Percentiles rank a stretch among this genome's conserved stretches.
Conservation (phyloP, 2,113 vertebrate genomes). For the Halcyon malimbica region DNA sequence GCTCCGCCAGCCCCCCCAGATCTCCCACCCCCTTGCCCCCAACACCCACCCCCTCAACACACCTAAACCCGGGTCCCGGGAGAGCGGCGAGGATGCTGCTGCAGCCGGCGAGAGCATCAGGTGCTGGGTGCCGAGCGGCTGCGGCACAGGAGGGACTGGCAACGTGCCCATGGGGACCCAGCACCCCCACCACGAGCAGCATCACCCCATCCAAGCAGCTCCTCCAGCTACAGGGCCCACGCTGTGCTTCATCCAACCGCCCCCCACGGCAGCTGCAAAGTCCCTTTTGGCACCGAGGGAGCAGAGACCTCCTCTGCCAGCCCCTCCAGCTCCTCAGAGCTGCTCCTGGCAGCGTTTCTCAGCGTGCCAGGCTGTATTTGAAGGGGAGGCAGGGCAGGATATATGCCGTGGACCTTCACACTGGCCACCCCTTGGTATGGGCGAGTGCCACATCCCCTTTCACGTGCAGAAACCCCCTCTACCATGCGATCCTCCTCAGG, state of each 20-base stretch:
- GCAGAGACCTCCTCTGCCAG: background rate
- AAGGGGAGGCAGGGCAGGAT: background rate
- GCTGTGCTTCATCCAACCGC: background rate
- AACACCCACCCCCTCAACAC: background rate
- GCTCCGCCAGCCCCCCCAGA: background rate
- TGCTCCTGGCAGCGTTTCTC: background rate
- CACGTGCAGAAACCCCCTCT: background rate
- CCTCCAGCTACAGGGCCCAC: background rate
- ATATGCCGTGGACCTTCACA: accelerated
- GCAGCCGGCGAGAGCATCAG: accelerated
- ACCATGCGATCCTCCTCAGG: too few species aligned
- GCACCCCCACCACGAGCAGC: background rate
- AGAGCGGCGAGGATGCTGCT: background rate
- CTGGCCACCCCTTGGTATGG: background rate
- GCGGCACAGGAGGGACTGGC: background rate
- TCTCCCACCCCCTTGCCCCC: accelerated
- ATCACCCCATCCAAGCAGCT: background rate
- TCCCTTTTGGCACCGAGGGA: background rate
- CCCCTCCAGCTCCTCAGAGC: background rate
- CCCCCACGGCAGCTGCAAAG: background rate
- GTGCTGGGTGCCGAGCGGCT: background rate
- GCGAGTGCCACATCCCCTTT: background rate
- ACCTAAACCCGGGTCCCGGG: background rate
- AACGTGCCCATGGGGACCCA: background rate
- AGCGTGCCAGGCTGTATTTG: background rate